Evolutionary conservation across 2,888 invertebrate species (phyloP).

Genomic region (Himalopsyche japonica): DNA sequence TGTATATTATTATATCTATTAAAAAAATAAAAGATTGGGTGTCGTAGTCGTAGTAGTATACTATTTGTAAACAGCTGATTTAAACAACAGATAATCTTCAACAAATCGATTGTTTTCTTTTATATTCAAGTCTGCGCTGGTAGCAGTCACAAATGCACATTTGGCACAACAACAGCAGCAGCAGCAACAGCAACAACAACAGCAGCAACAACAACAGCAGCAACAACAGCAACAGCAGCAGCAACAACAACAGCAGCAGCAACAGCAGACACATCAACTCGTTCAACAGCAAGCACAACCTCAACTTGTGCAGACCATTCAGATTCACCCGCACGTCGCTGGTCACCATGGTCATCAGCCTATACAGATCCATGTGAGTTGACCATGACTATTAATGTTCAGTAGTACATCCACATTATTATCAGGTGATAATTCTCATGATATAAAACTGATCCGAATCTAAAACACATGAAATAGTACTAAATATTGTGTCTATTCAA

Average conservation of each 20-base stretch:
- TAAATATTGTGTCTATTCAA: no score
- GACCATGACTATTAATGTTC: background rate
- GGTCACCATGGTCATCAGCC: conserved; percentile 47
- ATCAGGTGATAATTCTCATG: no score
- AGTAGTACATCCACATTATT: no score
- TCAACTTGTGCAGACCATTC: conserved; percentile 57
- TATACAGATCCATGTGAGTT: conserved; percentile 58
- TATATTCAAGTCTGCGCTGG: conserved; percentile 9
- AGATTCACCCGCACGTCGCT: conserved; percentile 51
- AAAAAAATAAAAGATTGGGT: no score
- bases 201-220: conserved; percentile 34
- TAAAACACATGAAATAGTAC: no score
- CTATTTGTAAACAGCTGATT: no score
- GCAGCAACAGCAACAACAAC: conserved; percentile 35
- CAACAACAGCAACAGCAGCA: conserved; percentile 42
- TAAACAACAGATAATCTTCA: no score
- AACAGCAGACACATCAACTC: conserved; percentile 24
- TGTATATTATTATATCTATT: no score
- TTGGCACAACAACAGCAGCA: conserved; percentile 32
- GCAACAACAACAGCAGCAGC: conserved; percentile 36
- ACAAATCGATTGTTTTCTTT: background rate
- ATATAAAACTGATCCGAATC: no score
- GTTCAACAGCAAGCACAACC: conserved; percentile 51
- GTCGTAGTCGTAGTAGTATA: no score
- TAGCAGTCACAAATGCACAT: conserved; percentile 34